These are phyloP conservation scores for Rutpela maculata DNA, from an alignment of 2,888 invertebrate genomes.

Conservation along the genomic window DNA sequence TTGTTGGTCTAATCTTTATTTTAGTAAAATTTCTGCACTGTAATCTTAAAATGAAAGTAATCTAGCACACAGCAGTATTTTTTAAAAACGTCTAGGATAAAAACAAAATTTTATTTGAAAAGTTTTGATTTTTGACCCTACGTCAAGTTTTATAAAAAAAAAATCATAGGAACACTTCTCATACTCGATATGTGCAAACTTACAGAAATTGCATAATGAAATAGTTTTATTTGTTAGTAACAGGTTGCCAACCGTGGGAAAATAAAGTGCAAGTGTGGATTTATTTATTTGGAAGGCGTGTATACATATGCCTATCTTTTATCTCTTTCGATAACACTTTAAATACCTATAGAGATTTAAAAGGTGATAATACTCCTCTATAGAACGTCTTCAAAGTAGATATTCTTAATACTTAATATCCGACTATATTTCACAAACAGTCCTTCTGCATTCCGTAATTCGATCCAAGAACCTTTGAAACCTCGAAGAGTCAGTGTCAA, in stretches of 20 bases:
- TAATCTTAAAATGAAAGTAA: no score
- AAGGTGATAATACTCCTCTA: background rate
- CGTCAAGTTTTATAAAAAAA: no score
- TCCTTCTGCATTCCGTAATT: background rate
- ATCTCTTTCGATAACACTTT: background rate
- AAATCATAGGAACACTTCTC: no score
- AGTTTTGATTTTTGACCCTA: no score
- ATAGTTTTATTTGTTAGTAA: no score
- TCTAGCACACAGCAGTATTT: no score
- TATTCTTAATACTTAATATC: background rate
- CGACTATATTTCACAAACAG: background rate
- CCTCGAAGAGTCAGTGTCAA: background rate
- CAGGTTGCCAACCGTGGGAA: slow-evolving; percentile 28
- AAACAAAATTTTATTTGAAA: no score
- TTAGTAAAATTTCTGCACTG: no score
- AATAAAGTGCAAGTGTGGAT: slow-evolving; percentile 5
- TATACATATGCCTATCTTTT: background rate
- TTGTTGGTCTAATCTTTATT: no score
- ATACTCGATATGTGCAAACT: no score
- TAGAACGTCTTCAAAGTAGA: background rate
- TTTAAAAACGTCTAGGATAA: no score
- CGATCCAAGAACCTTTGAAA: slow-evolving; percentile 7
- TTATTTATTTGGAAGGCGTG: background rate
- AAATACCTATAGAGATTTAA: background rate
- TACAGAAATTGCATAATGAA: no score